A percentile compares a stretch with the other conserved stretches of the same genome.
These are phyloP conservation scores for Choreutis nemorana DNA, from an alignment of 2,888 invertebrate genomes.

Conservation along the genomic window DNA sequence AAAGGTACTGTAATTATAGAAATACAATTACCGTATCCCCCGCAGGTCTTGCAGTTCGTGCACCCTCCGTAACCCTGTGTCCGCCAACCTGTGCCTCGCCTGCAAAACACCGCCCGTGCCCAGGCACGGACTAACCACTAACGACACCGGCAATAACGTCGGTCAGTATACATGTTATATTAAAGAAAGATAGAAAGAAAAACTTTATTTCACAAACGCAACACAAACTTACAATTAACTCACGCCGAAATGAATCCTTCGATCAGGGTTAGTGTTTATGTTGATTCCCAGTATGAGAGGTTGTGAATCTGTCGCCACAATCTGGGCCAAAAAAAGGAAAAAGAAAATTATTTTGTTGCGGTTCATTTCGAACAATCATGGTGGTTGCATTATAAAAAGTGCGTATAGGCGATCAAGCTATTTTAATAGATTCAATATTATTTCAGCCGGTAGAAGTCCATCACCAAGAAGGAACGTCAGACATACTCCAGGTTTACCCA, in stretches of 20 bases:
- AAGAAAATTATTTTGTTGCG: no score
- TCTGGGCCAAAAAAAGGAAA: no score
- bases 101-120: constrained; percentile 75
- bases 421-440: neutral
- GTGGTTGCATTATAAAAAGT: no score
- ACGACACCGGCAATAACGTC: constrained; percentile 44
- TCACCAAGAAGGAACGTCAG: constrained; percentile 29
- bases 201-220: no score
- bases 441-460: constrained; percentile 37
- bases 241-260: no score
- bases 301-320: no score
- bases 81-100: constrained; percentile 73
- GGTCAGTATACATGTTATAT: constrained; percentile 64
- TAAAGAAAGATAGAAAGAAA: no score
- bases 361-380: no score
- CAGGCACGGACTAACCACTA: constrained; percentile 32
- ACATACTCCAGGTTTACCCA: constrained; percentile 34
- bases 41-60: constrained; percentile 77
- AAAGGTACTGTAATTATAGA: neutral
- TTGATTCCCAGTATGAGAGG: no score
- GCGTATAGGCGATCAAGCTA: no score
- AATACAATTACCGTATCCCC: constrained; percentile 8
- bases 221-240: constrained; percentile 8
- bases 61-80: constrained; percentile 81
- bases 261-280: no score